Base-by-base conservation (phyloP, 2,888 invertebrate species). In the Frankliniella intonsa region DNA sequence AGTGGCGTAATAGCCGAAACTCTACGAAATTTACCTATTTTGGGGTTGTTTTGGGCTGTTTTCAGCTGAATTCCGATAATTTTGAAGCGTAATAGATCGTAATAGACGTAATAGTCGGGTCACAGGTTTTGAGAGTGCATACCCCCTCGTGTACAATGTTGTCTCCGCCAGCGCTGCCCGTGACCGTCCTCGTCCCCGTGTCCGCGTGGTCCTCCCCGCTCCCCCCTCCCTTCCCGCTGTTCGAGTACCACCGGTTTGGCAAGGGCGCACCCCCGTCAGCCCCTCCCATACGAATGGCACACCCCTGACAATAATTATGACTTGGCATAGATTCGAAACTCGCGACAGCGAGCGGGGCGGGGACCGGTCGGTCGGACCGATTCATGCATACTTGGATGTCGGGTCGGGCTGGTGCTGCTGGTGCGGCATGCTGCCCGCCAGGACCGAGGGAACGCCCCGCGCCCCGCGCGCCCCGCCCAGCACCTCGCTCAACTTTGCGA, bases 231-330 rank as follows among this genome's bases (percentile, higher is more conserved):
- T 55, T 8, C 7, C 55, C 55, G 55, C 62, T 62, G 62, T n/a
- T 17, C 55, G 55, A 12, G 17, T 55, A 19, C 55, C 55, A 5
- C 14, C 17, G 5, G 19, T 14, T 55, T 55, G 55, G 55, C 55
- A 55, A 19, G 17, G 55, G 5, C 55, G 17, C 55, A 19, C 55
- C 17, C 55, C 55, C 19, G 55, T 55, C 55, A 38, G 55, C 55
- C 55, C 17, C 55, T 19, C 17, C 55, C 55, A 55, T 55, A 12
- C 55, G 55, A 19, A 55, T 19, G 55, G 17, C 55, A 10, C 55
- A 12, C 25, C 25, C 3, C 69, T 76, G 69, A 76, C 69, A 76
- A 76, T 76, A 76, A 76, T 76, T 76, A 76, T 25, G 69, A 76
- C 69, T 76, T 76, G 69, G 69, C 69, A 76, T 22, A n/a, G 69